Evolutionary conservation across 2,113 vertebrate species (phyloP), one percentile per base, ranked within the genome.

Genomic region (Daboia siamensis): DNA sequence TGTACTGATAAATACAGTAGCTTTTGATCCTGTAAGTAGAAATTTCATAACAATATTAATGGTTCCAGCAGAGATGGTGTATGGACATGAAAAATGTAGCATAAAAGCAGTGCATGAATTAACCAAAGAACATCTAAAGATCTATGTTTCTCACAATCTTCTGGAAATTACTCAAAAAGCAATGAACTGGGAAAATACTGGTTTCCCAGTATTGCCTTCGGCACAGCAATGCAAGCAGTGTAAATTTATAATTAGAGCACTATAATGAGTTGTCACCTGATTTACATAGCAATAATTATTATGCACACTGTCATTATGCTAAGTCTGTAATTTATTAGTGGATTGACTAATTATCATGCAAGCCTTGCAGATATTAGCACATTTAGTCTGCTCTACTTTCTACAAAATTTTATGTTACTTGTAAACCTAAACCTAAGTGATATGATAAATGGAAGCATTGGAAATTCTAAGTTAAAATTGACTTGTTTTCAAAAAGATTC

Each of bases 301-400:
- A 56, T 90, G 29, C 21, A 90, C 24, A 89, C 91, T 54, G 46
- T 64, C 89, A 89, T 89, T 93, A 93, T 8, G 59, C 23, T 61
- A 55, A 64, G 6, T 33, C 86, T 48, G 15, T 46, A 89, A 91
- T 86, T 86, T 87, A 69, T 46, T 46, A 86, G 64, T 86, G 24
- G n/a, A 89, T 55, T 93, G 89, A 93, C 89, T 93, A 64, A 91
- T 55, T 55, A 21, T 39, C 56, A 39, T 51, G 57, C 26, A 44
- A 56, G 33, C 46, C 56, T 64, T 93, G 88, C 29, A 64, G 69
- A 64, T 57, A 91, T 21, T 91, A 54, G 61, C 55, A 91, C 33
- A 61, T 86, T 57, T 51, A 64, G 17, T n/a, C n/a, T 93, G 90
- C 33, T 55, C 93, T 93, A 89, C 74, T 86, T 93, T 89, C 69